phyloP scores from a whole-genome alignment of 64 coral and sea anemone species.

The Hydrozoanthus tunicans region DNA sequence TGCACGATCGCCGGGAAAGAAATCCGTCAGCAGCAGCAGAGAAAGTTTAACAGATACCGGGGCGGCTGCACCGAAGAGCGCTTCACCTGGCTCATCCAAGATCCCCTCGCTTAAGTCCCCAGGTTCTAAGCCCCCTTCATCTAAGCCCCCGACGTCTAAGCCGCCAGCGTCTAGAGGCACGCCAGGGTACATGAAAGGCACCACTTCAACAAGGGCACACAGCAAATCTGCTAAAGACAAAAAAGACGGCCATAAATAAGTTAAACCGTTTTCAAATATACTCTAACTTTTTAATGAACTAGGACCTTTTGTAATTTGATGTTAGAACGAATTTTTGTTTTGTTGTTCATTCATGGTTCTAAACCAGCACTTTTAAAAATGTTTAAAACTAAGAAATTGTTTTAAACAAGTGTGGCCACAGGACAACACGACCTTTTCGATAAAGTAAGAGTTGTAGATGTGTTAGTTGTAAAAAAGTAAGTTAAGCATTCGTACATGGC shows the following conservation, averaged over 20 bases:
- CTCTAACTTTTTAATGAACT: background rate
- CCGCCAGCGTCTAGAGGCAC: conserved; percentile 22
- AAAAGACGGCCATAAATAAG: conserved; percentile 25
- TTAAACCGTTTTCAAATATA: background rate
- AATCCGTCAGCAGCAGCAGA: conserved; percentile 42
- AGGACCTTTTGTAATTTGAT: conserved; percentile 41
- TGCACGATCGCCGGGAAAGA: conserved; percentile 11
- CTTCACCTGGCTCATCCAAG: conserved; percentile 25
- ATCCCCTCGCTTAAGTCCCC: conserved; percentile 37
- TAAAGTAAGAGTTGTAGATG: background rate
- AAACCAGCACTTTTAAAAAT: conserved; percentile 1
- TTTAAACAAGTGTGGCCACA: background rate
- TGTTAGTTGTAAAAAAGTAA: background rate
- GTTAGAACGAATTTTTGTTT: background rate
- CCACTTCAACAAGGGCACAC: conserved; percentile 23
- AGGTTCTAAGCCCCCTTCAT: conserved; percentile 16
- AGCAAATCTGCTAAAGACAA: conserved; percentile 18
- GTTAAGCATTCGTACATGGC: background rate
- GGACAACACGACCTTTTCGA: background rate
- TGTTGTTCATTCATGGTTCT: background rate
- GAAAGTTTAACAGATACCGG: conserved; percentile 40
- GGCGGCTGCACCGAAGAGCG: background rate
- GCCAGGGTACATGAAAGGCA: conserved; percentile 31
- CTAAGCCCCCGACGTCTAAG: conserved; percentile 22
- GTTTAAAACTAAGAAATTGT: background rate